These are phyloP conservation scores for Nomada ruficornis DNA, from an alignment of 2,888 invertebrate species.

Conservation along the genomic window DNA sequence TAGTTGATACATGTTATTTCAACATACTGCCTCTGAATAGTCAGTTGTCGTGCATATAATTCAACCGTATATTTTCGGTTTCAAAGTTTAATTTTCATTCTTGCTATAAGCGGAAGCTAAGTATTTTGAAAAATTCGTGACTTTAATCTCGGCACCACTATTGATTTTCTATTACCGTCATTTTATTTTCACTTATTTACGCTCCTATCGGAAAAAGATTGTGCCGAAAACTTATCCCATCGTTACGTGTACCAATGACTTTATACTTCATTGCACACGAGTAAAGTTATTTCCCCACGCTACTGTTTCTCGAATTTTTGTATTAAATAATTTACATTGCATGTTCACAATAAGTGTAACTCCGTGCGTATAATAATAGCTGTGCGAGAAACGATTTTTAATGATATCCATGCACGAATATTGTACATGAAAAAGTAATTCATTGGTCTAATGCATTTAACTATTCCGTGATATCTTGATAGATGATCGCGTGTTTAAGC, in stretches of 20 bases:
- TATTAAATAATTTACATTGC: background rate
- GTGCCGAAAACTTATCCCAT: no score
- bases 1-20: no score
- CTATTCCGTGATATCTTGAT: constrained; percentile 22
- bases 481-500: constrained; percentile 36
- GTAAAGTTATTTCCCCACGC: background rate
- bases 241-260: background rate
- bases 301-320: background rate
- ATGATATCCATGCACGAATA: constrained; percentile 9
- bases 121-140: no score
- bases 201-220: no score
- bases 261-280: background rate
- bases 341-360: background rate
- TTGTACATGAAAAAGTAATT: constrained; percentile 35
- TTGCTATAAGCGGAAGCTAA: no score
- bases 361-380: background rate
- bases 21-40: no score
- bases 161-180: no score
- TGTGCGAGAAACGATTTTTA: background rate
- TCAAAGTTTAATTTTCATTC: no score
- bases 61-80: no score
- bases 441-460: constrained; percentile 32
- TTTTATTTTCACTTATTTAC: no score
- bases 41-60: no score
- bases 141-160: no score